These are phyloP conservation scores for Meloidogyne floridensis DNA, from an alignment of 1,140 invertebrate species.

Conservation along the genomic window DNA sequence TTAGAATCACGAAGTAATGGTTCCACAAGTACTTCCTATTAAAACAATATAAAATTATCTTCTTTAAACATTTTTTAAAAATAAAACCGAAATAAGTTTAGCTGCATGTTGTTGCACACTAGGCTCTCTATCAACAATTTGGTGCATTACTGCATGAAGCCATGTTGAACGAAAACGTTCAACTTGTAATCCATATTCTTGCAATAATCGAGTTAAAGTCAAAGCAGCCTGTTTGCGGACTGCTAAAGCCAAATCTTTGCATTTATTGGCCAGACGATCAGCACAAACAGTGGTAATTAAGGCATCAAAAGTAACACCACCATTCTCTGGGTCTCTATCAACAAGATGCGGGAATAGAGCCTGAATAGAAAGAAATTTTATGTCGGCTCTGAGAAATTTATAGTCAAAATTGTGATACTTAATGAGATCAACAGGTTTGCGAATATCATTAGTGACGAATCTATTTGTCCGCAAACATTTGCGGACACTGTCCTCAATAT, in stretches of 20 bases:
- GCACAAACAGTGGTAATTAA: constrained; percentile 14
- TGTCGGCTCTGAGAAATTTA: not conserved
- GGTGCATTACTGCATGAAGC: constrained; percentile 43
- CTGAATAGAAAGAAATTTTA: not conserved
- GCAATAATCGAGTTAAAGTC: constrained; percentile 42
- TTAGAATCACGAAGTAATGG: constrained; percentile 28
- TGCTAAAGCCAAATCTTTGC: constrained; percentile 30
- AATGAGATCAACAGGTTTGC: no score
- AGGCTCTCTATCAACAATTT: constrained; percentile 43
- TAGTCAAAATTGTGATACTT: no score
- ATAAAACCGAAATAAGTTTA: constrained; percentile 42
- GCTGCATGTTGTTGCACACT: constrained; percentile 37
- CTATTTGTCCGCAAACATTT: no score
- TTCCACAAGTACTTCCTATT: constrained; percentile 35
- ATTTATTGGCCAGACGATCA: constrained; percentile 3
- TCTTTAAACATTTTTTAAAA: constrained; percentile 1
- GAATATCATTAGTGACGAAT: no score
- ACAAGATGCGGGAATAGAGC: constrained; percentile 11
- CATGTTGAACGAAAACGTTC: constrained; percentile 39
- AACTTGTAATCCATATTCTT: not conserved
- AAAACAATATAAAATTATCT: not conserved
- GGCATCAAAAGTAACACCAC: not conserved
- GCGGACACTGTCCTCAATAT: no score
- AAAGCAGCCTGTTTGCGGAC: constrained; percentile 48
- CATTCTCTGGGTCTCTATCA: no score